Evolutionary conservation across 1,140 invertebrate species (phyloP), one percentile per base, ranked within the genome.

Genomic region (Magallana angulata): DNA sequence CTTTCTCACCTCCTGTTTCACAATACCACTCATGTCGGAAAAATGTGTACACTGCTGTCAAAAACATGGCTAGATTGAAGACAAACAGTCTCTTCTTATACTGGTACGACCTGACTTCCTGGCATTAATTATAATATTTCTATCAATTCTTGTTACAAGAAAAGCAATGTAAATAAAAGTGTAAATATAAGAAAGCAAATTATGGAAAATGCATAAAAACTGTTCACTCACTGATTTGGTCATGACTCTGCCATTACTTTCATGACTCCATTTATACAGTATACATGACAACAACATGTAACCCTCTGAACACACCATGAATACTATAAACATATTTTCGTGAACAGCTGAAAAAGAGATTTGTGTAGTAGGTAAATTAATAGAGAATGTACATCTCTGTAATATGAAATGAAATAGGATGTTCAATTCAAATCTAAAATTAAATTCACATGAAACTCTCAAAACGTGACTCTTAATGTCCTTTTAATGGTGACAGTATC

Each of bases 21-120:
- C 98, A 99, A 90, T 97, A 97, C 57, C 96, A 96, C 95, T 99
- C 99, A 93, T 99, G 98, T 91, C 98, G 96, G 89, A 98, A 96
- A 93, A 98, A 99, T 92, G 98, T 98, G 94, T 98, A 99, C 68
- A 97, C 96, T 18, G 98, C 98, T 88, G 97, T 93, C n/a, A 97
- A 91, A 95, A 98, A 97, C 88, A 96, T 96, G n/a, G 95, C 92
- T 12, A 98, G 95, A 95, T 99, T 99, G 5, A 97, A 95, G 48
- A 96, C 92, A 91, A 98, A 96, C 80, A 97, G 95, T 94, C 96
- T 96, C 89, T 96, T 96, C 96, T 98, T 98, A 92, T 96, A 96
- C 89, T 96, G 96, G 16, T 97, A 93, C 9, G 98, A 98, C 89
- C 95, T 96, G 88, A 91, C 94, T 93, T 98, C 97, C 92, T 92